Evolutionary conservation across 2,113 vertebrate species (phyloP).

Genomic region (Echinops telfairi): DNA sequence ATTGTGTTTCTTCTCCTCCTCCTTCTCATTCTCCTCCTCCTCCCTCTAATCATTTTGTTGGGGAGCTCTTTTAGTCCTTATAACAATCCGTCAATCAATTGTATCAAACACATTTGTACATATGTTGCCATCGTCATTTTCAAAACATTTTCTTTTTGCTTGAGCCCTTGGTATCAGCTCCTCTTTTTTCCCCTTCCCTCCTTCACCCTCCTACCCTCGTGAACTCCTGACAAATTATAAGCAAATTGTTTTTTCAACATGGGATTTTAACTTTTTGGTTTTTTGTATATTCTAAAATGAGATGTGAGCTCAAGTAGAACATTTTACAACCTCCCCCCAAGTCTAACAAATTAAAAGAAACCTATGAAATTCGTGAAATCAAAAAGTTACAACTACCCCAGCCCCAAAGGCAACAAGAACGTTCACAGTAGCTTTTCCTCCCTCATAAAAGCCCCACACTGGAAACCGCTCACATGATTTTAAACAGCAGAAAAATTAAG

Average conservation of each 20-base stretch:
- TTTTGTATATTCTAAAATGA: background rate
- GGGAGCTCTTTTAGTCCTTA: no score
- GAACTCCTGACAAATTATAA: no score
- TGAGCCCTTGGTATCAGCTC: no score
- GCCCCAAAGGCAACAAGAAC: background rate
- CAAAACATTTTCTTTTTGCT: no score
- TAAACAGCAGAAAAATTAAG: background rate
- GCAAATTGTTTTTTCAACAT: slow-evolving; percentile 6
- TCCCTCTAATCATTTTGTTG: no score
- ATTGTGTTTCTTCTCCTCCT: background rate
- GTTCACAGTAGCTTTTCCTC: background rate
- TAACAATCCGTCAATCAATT: no score
- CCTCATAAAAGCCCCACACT: background rate
- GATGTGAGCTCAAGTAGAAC: background rate
- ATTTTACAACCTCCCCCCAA: background rate
- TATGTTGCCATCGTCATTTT: no score
- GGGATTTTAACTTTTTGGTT: background rate
- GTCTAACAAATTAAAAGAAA: slow-evolving; percentile 1
- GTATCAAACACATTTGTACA: no score
- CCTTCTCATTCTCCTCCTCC: no score
- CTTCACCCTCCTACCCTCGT: no score
- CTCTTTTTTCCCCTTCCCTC: no score
- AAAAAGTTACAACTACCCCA: background rate
- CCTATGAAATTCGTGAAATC: slow-evolving; percentile 1
- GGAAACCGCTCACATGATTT: background rate